Percentiles rank a stretch among this genome's conserved stretches.
phyloP scores from a whole-genome alignment of 2,113 vertebrate species.

The Sprattus sprattus region DNA sequence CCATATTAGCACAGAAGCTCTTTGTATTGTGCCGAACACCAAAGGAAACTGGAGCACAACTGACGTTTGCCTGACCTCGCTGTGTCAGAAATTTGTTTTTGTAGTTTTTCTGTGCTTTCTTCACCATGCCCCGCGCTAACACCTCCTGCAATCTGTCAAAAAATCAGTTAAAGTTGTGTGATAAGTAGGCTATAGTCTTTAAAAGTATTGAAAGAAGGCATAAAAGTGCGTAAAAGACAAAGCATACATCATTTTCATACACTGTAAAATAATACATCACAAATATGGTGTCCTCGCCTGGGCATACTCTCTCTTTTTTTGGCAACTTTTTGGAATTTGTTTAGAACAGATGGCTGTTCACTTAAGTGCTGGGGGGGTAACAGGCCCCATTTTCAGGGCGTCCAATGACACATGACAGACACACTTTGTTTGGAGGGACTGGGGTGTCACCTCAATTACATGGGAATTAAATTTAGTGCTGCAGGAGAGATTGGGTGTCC shows the following conservation, averaged over 20 bases:
- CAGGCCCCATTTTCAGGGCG: not conserved
- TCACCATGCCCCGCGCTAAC: not conserved
- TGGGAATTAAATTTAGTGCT: conserved; percentile 17
- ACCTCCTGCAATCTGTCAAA: not conserved
- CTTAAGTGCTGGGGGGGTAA: not conserved
- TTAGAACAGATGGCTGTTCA: not conserved
- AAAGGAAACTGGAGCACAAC: conserved; percentile 3
- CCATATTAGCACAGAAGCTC: not conserved
- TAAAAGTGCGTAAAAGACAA: not conserved
- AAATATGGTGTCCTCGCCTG: not conserved
- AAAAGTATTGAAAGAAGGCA: not conserved
- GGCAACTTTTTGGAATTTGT: not conserved
- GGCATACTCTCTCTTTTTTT: not conserved
- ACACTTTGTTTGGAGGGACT: not conserved
- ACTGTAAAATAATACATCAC: not conserved
- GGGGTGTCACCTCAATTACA: conserved; percentile 17
- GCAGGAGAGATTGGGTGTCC: not conserved
- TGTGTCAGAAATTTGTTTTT: not conserved
- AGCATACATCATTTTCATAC: not conserved
- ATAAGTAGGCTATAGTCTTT: not conserved
- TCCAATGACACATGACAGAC: conserved; percentile 6
- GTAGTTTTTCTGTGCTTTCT: not conserved
- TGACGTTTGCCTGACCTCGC: not conserved
- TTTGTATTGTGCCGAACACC: not conserved
- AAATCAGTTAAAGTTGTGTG: not conserved